Evolutionary conservation across 2,113 vertebrate genomes (phyloP), one percentile per base, ranked within the genome.

Genomic region (Sturnira hondurensis): DNA sequence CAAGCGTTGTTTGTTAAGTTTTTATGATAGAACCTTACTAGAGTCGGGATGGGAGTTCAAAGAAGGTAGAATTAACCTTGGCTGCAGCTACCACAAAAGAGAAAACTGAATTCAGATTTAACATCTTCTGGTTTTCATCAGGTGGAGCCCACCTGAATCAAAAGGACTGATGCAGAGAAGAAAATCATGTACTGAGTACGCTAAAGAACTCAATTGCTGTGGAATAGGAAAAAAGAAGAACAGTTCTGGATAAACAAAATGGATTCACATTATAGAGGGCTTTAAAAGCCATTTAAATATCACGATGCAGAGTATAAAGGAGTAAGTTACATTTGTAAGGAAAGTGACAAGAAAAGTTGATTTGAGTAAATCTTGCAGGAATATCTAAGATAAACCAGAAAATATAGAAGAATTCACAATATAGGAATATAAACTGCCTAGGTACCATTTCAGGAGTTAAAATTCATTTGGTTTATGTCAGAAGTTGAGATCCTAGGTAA

Each of bases 321-420:
- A 65, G 31, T 83, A 38, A 67, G 5, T 38, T 71, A 68, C 16
- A 31, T 83, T 58, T 77, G 5, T 65, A 24, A 78, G 58, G 10
- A 94, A 4, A 73, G 11, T 31, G 54, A 78, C n/a, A 89, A 50
- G 33, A 77, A 88, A 89, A 77, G 50, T 73, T 47, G 65, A 85
- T 80, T 65, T 84, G 38, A 13, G 38, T 70, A 89, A 84, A 56
- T 67, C 33, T 84, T 74, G 33, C 38, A 85, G 28, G 28, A 85
- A 92, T 36, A 80, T 71, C 88, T 50, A 89, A 85, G 47, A 67
- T 80, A 84, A 92, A 83, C 12, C 28, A 89, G 61, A 65, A 94
- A 94, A 89, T 4, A 73, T 33, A 47, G 28, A 28, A 19, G 43
- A 92, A 92, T 12, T 73, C 28, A 71, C 63, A 92, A 63, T 54